Percentiles rank a stretch among this genome's conserved stretches.
These are phyloP conservation scores for Taurulus bubalis DNA, from an alignment of 2,113 vertebrate species.

Conservation along the genomic window DNA sequence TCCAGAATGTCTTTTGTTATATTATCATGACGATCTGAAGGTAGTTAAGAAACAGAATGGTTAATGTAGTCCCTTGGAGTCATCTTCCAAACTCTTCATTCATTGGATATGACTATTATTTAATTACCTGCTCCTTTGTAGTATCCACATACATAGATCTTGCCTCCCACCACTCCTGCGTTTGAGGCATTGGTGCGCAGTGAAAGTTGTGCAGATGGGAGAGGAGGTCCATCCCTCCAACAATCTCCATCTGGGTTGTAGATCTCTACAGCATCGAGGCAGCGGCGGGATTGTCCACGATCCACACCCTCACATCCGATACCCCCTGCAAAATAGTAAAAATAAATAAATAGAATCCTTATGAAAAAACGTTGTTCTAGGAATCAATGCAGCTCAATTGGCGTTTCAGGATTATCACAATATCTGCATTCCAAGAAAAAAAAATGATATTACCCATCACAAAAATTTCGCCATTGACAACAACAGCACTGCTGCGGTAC, in stretches of 20 bases:
- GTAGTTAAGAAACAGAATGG: slow-evolving; percentile 11
- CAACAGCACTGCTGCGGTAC: slow-evolving; percentile 92
- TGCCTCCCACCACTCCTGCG: slow-evolving; percentile 90
- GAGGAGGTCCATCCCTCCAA: slow-evolving; percentile 91
- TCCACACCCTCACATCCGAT: slow-evolving; percentile 93
- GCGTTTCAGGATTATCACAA: background rate
- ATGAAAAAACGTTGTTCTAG: background rate
- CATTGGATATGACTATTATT: background rate
- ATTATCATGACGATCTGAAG: slow-evolving; percentile 92
- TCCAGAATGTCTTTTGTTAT: slow-evolving; percentile 96
- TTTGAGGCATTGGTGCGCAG: slow-evolving; percentile 88
- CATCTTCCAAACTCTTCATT: background rate
- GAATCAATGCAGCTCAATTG: background rate
- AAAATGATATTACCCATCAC: slow-evolving; percentile 89
- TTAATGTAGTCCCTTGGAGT: background rate
- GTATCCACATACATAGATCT: slow-evolving; percentile 94
- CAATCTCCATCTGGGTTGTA: slow-evolving; percentile 93
- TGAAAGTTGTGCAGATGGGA: slow-evolving; percentile 90
- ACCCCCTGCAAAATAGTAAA: slow-evolving; percentile 85
- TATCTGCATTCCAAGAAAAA: background rate
- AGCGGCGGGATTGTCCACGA: slow-evolving; percentile 92
- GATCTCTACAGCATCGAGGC: slow-evolving; percentile 93
- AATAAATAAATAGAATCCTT: background rate
- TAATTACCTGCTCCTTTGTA: slow-evolving; percentile 93
- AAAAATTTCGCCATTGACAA: slow-evolving; percentile 91